phyloP scores from a whole-genome alignment of 2,888 invertebrate genomes.

The Dolichopus griseipennis region DNA sequence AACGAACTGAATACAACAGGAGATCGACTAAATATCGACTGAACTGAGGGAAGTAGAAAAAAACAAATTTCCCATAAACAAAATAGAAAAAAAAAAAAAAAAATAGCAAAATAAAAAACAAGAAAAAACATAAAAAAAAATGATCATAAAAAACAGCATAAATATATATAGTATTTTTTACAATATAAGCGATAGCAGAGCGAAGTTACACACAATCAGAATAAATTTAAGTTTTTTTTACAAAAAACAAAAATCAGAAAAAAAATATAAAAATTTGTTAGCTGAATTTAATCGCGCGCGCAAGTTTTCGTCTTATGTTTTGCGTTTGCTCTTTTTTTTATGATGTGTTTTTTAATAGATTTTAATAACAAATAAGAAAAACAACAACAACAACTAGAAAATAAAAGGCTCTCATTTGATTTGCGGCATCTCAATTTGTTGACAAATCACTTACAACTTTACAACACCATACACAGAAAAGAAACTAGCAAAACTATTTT shows the following conservation, averaged over 20 bases:
- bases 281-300: conserved; percentile 4
- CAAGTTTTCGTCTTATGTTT: not conserved
- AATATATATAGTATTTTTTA: no score
- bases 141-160: not conserved
- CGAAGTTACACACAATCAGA: not conserved
- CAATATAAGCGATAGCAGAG: not conserved
- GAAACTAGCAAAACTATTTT: no score
- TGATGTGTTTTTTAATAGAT: not conserved
- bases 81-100: not conserved
- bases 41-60: no score
- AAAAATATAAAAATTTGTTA: not conserved
- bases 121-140: not conserved
- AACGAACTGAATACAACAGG: not conserved
- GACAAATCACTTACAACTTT: not conserved
- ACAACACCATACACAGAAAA: not conserved
- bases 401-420: no score
- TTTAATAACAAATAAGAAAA: no score
- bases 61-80: not conserved
- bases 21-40: not conserved
- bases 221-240: not conserved
- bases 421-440: not conserved
- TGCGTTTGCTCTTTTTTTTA: not conserved
- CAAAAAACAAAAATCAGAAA: not conserved
- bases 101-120: not conserved
- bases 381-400: no score